Base-by-base conservation (phyloP, 2,113 vertebrate species). In the Leucoraja erinaceus region DNA sequence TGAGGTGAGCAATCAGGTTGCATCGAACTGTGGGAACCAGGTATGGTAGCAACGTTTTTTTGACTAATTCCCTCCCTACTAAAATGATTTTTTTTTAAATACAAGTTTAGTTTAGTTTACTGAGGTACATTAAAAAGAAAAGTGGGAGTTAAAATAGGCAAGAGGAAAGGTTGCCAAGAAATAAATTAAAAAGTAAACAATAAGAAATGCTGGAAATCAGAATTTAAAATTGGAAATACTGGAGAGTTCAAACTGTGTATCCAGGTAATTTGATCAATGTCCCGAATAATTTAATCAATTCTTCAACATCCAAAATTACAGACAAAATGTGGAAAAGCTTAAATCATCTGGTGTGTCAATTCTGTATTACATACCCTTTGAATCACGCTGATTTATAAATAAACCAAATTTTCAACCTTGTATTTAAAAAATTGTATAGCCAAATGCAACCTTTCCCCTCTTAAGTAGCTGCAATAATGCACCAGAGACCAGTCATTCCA, bases 261-360 rank as follows among this genome's bases (percentile, higher is more conserved):
- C 70, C 22, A 14, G 90, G 93, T 22, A 90, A 31, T 6, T 93
- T 68, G 93, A 93, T 93, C n/a, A 93, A 28, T 9, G 38, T 47
- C 38, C 38, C 38, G 38, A 47, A 47, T 3, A 47, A 47, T 47
- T 47, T 47, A 1, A 47, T 47, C 38, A 47, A 47, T 47, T 31
- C 38, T 76, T 11, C 83, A 63, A 10, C 93, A 14, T 18, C 74
- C 20, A 79, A 74, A 93, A 84, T 74, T 22, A 84, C 79, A 93
- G 83, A 66, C 9, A 54, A 31, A 31, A 74, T 47, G 78, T 70
- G 12, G 68, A 72, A 91, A 91, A 72, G 63, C 66, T 70, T 12
- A 33, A 22, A 70, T 70, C 61, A 72, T 63, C 25, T 72, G 54
- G 31, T 54, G 68, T 11, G 20, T 54, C 68, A 91, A 91, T 91